These are phyloP conservation scores for Apamea crenata DNA, from an alignment of 2,888 invertebrate genomes.

Conservation along the genomic window DNA sequence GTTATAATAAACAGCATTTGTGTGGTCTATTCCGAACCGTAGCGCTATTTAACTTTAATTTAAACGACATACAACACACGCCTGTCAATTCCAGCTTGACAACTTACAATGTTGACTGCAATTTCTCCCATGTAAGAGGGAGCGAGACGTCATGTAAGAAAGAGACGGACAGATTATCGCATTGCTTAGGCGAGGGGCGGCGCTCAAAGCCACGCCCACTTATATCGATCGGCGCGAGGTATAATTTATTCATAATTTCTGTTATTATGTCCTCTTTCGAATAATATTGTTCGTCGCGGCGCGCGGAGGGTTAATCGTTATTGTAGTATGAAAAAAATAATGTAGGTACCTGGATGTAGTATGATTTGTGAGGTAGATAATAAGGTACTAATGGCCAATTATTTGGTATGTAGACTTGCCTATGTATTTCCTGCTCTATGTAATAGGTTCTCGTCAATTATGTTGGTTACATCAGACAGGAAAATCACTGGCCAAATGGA, in stretches of 20 bases:
- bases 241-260: constrained; percentile 88
- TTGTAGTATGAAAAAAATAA: constrained; percentile 16
- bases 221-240: constrained; percentile 79
- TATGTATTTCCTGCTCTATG: neutral
- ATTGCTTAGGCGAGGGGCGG: constrained; percentile 68
- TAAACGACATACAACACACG: constrained; percentile 21
- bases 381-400: constrained; percentile 21
- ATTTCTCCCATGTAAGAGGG: constrained; percentile 44
- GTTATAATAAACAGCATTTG: constrained; percentile 3
- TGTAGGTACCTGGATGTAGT: neutral
- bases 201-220: constrained; percentile 77
- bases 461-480: neutral
- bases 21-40: neutral
- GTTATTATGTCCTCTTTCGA: constrained; percentile 74
- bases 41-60: constrained; percentile 14
- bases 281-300: constrained; percentile 59
- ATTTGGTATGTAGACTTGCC: neutral
- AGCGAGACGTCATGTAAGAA: constrained; percentile 63
- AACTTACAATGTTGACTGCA: constrained; percentile 48
- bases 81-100: constrained; percentile 44
- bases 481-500: neutral
- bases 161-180: constrained; percentile 69
- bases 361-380: constrained; percentile 16
- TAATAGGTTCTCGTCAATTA: neutral
- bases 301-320: constrained; percentile 52